Percentiles rank a stretch among this genome's conserved stretches.
Evolutionary conservation across 2,888 invertebrate genomes (phyloP).

Genomic region (Kuschelorhynchus macadamiae): DNA sequence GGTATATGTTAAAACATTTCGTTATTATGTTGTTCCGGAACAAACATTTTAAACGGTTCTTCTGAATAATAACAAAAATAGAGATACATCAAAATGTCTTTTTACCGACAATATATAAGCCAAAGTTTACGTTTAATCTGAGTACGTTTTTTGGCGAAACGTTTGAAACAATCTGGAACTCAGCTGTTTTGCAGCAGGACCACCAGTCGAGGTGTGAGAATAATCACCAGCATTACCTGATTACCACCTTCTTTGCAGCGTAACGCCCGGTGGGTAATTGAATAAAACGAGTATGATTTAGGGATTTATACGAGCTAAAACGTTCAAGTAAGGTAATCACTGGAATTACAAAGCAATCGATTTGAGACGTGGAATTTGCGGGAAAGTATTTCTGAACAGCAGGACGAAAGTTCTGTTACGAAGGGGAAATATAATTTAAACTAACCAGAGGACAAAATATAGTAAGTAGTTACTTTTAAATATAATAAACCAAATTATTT

Average conservation of each 20-base stretch:
- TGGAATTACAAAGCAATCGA: constrained; percentile 6
- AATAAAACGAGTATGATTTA: constrained; percentile 29
- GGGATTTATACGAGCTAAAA: constrained; percentile 9
- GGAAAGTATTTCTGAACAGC: not conserved
- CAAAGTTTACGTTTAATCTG: no score
- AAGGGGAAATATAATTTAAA: no score
- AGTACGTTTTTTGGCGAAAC: not conserved
- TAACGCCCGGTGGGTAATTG: constrained; percentile 21
- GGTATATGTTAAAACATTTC: no score
- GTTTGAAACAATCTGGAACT: constrained; percentile 7
- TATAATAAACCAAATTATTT: no score
- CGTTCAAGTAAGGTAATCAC: constrained; percentile 8
- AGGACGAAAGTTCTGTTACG: no score
- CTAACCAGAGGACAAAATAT: no score
- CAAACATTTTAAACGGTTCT: no score
- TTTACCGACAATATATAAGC: no score
- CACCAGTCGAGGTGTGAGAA: constrained; percentile 34
- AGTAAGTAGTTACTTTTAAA: no score
- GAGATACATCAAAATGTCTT: no score
- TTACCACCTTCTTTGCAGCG: constrained; percentile 24
- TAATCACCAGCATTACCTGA: constrained; percentile 19
- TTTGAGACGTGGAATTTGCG: constrained; percentile 3
- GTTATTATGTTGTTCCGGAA: no score
- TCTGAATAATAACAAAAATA: no score
- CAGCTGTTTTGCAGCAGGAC: constrained; percentile 14